Evolutionary conservation across 53 echinoderm and acorn worm species (phyloP), one percentile per base, ranked within the genome.

Genomic region (Arbacia lixula): DNA sequence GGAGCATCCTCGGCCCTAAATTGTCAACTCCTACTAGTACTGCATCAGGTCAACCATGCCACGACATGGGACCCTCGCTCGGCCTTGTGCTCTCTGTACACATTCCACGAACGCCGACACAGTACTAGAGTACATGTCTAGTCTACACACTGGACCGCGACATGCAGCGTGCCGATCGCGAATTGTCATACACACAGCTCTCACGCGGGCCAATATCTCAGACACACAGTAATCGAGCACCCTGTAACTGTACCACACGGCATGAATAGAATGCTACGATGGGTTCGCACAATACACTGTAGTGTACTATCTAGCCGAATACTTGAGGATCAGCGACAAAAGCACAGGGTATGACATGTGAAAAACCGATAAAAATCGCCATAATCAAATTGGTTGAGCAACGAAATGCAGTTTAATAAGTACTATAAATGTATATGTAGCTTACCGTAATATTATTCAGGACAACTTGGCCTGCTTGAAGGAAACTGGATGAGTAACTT

Each of bases 181-280:
- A n/a, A n/a, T n/a, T n/a, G n/a, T n/a, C n/a, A n/a, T n/a, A n/a
- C n/a, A n/a, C n/a, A n/a, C n/a, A n/a, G n/a, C n/a, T n/a, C n/a
- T n/a, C n/a, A n/a, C n/a, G n/a, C n/a, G n/a, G n/a, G n/a, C n/a
- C n/a, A n/a, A n/a, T n/a, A n/a, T n/a, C n/a, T n/a, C n/a, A n/a
- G n/a, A n/a, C n/a, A n/a, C n/a, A n/a, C n/a, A n/a, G n/a, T n/a
- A n/a, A n/a, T n/a, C n/a, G n/a, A n/a, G 21, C 39, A 43, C 53
- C 2, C 53, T 0, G 4, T n/a, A 73, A 6, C 2, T 27, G 8
- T 46, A 46, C 11, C 17, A 43, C 71, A 71, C 74, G 74, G 74
- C 74, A 53, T 74, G 74, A 74, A 74, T 74, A 74, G 74, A 35
- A 74, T 74, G 74, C 74, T 74, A 74, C 74, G 74, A 1, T 52